Evolutionary conservation across 2,797 vertebrate genomes (phyloP), one percentile per base, ranked within the genome.

Genomic region (Sebastes taczanowskii): DNA sequence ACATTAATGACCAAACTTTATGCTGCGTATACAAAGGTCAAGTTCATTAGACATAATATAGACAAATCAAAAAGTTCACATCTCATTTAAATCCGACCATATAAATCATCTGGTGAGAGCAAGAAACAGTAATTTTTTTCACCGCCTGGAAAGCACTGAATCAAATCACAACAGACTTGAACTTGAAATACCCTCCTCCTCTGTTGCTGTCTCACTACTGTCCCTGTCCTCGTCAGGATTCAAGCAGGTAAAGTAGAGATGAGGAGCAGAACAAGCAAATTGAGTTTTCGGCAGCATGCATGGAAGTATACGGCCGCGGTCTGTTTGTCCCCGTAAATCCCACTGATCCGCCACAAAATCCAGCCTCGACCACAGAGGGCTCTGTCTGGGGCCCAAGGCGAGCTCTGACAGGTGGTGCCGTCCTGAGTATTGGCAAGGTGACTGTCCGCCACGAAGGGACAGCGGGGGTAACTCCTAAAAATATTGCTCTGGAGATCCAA

Each of bases 261-360:
- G 76, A 86, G 73, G 58, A 81, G 74, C 73, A 65, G 83, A 69
- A 64, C 77, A 89, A 82, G 58, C 82, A 91, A 88, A 88, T 68
- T 86, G 82, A 81, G 81, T 88, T 89, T 88, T 80, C 49, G 18
- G 77, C 77, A 67, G 83, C 56, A 84, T 71, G 78, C 71, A 80
- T 84, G 61, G 83, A 86, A 80, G 84, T 84, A 74, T 86, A 91
- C 85, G 84, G 87, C 86, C 49, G 81, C 83, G 86, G 83, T 70
- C 84, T 91, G 91, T 92, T 94, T 93, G 90, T 91, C 87, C 88
- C 82, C 42, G 49, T 92, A 91, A 92, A 92, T 91, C 90, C 80
- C 78, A 84, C 87, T 95, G 90, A 95, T 95, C 93, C 76, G 1
- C 79, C 70, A 69, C 83, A 92, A 94, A 95, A 94, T 94, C 92